Evolutionary conservation across 1,140 invertebrate species (phyloP).

Genomic region (Drosophila sp.): DNA sequence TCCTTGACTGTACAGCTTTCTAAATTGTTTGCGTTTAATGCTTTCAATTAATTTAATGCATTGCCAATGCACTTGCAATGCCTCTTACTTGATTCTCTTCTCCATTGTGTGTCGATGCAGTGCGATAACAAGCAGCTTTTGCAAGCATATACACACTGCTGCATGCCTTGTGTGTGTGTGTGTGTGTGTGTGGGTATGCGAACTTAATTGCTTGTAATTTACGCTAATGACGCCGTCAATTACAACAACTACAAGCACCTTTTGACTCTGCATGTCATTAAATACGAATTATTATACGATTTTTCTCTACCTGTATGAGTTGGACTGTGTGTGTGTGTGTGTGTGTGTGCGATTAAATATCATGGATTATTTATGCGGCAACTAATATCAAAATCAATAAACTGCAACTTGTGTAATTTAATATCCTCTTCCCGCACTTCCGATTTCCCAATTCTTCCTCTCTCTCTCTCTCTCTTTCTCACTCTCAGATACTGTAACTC

Average conservation of each 20-base stretch:
- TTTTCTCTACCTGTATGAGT: constrained; percentile 15
- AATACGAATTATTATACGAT: constrained; percentile 63
- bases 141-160: neutral
- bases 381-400: constrained; percentile 63
- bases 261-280: constrained; percentile 58
- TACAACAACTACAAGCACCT: constrained; percentile 49
- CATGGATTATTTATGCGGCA: constrained; percentile 7
- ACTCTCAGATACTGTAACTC: constrained; percentile 24
- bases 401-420: constrained; percentile 47
- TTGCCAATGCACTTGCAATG: constrained; percentile 40
- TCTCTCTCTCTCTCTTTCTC: too few relatives aligned
- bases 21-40: constrained; percentile 75
- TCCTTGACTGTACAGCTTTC: constrained; percentile 51
- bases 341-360: constrained; percentile 20
- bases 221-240: constrained; percentile 70
- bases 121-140: constrained; percentile 47
- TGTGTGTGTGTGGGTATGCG: constrained; percentile 47
- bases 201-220: constrained; percentile 79
- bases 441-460: neutral
- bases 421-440: constrained; percentile 23
- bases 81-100: neutral
- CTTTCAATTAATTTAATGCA: constrained; percentile 81
- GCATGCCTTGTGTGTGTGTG: constrained; percentile 3
- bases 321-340: neutral
- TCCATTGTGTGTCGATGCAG: neutral